Evolutionary conservation across 2,113 vertebrate species (phyloP), one percentile per base, ranked within the genome.

Genomic region (Galeopterus variegatus): DNA sequence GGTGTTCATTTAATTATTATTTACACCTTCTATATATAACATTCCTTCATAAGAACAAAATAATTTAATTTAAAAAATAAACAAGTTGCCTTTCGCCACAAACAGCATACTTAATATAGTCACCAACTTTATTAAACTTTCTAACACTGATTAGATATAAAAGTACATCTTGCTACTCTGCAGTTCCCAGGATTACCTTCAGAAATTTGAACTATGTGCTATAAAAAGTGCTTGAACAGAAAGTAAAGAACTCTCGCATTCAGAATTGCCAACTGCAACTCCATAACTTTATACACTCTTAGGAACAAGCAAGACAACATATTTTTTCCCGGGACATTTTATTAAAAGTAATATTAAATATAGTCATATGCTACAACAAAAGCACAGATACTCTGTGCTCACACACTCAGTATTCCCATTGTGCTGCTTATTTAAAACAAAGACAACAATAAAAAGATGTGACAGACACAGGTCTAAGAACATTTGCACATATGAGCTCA

Each of bases 291-390:
- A 85, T 72, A 45, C 45, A 45, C 11, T 87, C 48, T 82, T 13
- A 67, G 80, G 18, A 96, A 33, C 11, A 75, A 95, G 67, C n/a
- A 88, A 80, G 31, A 67, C 48, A 87, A 83, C 75, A 48, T 84
- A 88, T 75, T 72, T 13, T 94, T 93, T 83, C 75, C 76, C 21
- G 33, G 54, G 60, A 93, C 56, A 70, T 91, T 94, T 93, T 88
- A 96, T 85, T 81, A 64, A 93, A 93, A 96, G 8, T 62, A 75
- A 69, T 84, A 93, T 75, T 94, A 60, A 90, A 79, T 58, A 92
- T 11, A 95, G 48, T 90, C 48, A 36, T 48, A 58, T 23, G 41
- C n/a, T 45, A 58, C 60, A 52, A 50, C 33, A 88, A 83, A 13
- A 79, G 33, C 4, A 69, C 8, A 54, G 41, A 45, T 88, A 72